phyloP scores from a whole-genome alignment of 53 echinoderm and acorn worm genomes.

The Stichopus horrens region DNA sequence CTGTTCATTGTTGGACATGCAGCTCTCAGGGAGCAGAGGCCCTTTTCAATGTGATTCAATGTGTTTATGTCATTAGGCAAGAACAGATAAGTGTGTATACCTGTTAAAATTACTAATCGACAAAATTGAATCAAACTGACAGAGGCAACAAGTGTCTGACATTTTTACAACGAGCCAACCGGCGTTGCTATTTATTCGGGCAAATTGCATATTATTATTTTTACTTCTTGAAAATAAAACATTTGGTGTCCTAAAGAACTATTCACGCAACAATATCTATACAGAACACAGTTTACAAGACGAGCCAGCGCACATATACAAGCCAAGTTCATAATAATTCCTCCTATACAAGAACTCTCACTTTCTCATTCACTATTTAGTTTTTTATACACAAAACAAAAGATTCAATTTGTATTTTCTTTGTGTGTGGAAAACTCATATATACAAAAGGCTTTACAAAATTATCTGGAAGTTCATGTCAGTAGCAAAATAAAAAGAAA shows the following conservation, averaged over 20 bases:
- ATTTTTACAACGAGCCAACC: constrained; percentile 27
- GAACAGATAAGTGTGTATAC: too few relatives aligned
- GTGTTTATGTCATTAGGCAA: too few relatives aligned
- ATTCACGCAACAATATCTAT: constrained; percentile 35
- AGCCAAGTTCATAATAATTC: background rate
- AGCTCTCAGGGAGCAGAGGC: too few relatives aligned
- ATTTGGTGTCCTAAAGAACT: constrained; percentile 36
- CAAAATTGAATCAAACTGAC: too few relatives aligned
- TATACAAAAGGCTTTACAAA: background rate
- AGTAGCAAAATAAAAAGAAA: background rate
- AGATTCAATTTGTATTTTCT: background rate
- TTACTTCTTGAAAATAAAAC: constrained; percentile 39
- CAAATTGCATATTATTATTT: constrained; percentile 33
- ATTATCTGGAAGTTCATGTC: background rate
- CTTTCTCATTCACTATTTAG: background rate
- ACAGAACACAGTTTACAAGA: constrained; percentile 38
- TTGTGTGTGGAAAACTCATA: background rate
- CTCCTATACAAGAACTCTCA: constrained; percentile 10
- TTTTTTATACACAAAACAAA: background rate
- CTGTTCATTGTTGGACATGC: too few relatives aligned
- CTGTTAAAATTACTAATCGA: too few relatives aligned
- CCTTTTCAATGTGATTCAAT: too few relatives aligned
- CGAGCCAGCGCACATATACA: constrained; percentile 37
- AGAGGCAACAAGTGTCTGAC: background rate
- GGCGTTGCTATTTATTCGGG: constrained; percentile 32